These are phyloP conservation scores for Catocala fraxini DNA, from an alignment of 2,888 invertebrate species.

Conservation along the genomic window DNA sequence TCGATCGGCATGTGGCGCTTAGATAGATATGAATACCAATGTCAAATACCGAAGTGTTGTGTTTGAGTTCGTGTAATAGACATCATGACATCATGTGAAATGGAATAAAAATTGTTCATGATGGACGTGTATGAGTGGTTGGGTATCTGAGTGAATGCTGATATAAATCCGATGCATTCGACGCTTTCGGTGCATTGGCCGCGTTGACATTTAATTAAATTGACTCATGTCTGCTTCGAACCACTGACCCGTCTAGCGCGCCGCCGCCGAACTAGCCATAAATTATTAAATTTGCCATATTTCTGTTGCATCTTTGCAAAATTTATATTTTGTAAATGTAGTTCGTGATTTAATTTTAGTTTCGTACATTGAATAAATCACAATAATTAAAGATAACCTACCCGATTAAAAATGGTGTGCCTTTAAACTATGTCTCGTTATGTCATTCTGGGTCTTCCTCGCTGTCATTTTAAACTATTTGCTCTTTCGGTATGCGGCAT, in stretches of 20 bases:
- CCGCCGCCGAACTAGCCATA: constrained; percentile 22
- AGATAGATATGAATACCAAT: constrained; percentile 52
- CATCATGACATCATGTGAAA: constrained; percentile 19
- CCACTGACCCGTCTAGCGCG: constrained; percentile 60
- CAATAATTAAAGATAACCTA: no score
- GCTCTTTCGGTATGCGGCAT: no score
- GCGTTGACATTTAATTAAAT: constrained; percentile 82
- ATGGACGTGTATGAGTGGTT: constrained; percentile 54
- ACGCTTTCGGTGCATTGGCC: constrained; percentile 67
- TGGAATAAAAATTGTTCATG: constrained; percentile 48
- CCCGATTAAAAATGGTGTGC: no score
- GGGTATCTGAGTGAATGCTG: constrained; percentile 60
- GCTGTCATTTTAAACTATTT: no score
- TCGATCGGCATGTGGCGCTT: constrained; percentile 36
- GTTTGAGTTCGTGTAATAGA: constrained; percentile 22
- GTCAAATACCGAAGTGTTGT: constrained; percentile 29
- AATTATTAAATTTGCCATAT: constrained; percentile 21
- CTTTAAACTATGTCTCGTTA: no score
- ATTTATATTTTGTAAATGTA: not conserved
- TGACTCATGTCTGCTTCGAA: constrained; percentile 67
- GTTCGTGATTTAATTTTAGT: not conserved
- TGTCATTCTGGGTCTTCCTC: no score
- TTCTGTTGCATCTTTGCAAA: not conserved
- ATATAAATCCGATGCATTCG: constrained; percentile 67
- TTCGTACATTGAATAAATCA: no score